Evolutionary conservation across 2,113 vertebrate species (phyloP).

Genomic region (Kryptolebias marmoratus): DNA sequence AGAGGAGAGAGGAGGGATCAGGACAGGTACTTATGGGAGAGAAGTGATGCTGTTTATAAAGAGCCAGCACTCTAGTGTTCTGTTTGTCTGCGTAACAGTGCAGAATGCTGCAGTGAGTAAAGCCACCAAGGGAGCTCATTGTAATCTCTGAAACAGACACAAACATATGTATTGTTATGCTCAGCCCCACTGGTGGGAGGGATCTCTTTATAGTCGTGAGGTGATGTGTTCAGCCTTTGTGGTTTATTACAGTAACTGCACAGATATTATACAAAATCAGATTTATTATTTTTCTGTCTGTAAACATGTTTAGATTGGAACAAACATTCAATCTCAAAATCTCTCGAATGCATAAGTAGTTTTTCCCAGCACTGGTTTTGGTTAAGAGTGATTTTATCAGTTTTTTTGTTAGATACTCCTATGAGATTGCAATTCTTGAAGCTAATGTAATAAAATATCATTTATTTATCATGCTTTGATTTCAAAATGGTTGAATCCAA

Average conservation of each 20-base stretch:
- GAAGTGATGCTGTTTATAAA: constrained; percentile 45
- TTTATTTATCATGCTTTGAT: not conserved
- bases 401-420: no score
- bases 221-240: constrained; percentile 23
- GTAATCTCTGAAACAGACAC: constrained; percentile 57
- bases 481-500: constrained; percentile 2
- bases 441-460: no score
- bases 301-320: constrained; percentile 6
- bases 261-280: constrained; percentile 13
- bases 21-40: constrained; percentile 39
- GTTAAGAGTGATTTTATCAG: constrained; percentile 1
- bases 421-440: no score
- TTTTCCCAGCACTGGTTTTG: not conserved
- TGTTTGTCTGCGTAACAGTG: constrained; percentile 14
- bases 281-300: constrained; percentile 17
- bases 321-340: constrained; percentile 14
- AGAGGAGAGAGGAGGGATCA: constrained; percentile 31
- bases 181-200: constrained; percentile 37
- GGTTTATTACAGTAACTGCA: constrained; percentile 19
- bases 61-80: constrained; percentile 15
- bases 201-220: constrained; percentile 43
- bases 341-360: not conserved
- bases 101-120: constrained; percentile 20
- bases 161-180: constrained; percentile 66
- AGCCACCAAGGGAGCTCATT: constrained; percentile 39